Evolutionary conservation across 2,113 vertebrate genomes (phyloP), one percentile per base, ranked within the genome.

Genomic region (Empidonax traillii): DNA sequence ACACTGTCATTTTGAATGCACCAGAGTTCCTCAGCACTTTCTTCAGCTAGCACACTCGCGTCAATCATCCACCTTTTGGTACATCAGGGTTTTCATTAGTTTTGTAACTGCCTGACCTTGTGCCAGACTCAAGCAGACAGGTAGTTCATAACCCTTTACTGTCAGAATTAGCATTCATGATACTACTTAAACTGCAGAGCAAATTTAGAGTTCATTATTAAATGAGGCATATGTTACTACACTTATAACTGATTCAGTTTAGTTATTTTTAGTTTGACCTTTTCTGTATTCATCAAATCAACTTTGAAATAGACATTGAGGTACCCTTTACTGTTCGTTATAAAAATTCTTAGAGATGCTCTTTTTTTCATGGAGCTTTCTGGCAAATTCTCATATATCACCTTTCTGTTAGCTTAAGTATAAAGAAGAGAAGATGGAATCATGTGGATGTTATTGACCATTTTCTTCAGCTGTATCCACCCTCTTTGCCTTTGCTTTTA

Each of bases 231-330:
- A 97, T 98, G 98, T 96, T 98, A 96, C 97, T 97, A 98, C 89
- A 97, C 94, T 97, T 98, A 97, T 95, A 97, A 97, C 96, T 97
- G 96, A 97, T 97, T 97, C 97, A 96, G 85, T 93, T 92, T 94
- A 92, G 97, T 96, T 98, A 98, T 98, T 98, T 98, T 98, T 98
- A 98, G 98, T 94, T 97, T 98, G 98, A 98, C 98, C 98, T 98
- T 98, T 98, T 98, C 97, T 97, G 77, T 96, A 98, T 98, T 97
- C 97, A 97, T 98, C 97, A 98, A 96, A 97, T 97, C 97, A 97
- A 87, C 96, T 97, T 97, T 96, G 95, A 97, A 98, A 97, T 83
- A 98, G 97, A 98, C 96, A 97, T 97, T 97, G 97, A 98, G 96
- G 88, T 98, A 98, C 94, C 93, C 97, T 98, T 98, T 97, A 96